These are phyloP conservation scores for Tetropium fuscum DNA, from an alignment of 2,888 invertebrate genomes.

Conservation along the genomic window DNA sequence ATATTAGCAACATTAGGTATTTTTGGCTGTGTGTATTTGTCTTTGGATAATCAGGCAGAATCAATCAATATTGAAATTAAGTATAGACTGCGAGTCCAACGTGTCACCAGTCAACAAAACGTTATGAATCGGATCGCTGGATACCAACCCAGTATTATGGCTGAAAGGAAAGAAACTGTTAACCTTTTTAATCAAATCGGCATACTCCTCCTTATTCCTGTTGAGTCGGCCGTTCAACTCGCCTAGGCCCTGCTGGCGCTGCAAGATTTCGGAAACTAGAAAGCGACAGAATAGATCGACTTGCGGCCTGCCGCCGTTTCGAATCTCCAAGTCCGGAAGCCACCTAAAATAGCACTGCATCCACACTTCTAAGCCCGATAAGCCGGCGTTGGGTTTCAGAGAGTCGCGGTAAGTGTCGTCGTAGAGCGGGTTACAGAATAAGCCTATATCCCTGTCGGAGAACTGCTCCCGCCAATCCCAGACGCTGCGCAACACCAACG, in stretches of 20 bases:
- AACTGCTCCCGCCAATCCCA: slow-evolving; percentile 96
- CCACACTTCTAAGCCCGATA: slow-evolving; percentile 81
- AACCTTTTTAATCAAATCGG: slow-evolving; percentile 60
- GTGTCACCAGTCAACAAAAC: slow-evolving; percentile 74
- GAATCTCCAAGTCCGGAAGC: slow-evolving; percentile 85
- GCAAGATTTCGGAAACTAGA: slow-evolving; percentile 66
- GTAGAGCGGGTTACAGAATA: slow-evolving; percentile 90
- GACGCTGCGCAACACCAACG: slow-evolving; percentile 77
- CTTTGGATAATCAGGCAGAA: slow-evolving; percentile 44
- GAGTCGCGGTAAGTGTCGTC: slow-evolving; percentile 61
- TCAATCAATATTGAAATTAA: slow-evolving; percentile 76
- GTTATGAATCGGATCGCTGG: slow-evolving; percentile 68
- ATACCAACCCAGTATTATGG: slow-evolving; percentile 59
- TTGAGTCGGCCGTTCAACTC: slow-evolving; percentile 49
- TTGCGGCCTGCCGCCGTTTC: slow-evolving; percentile 76
- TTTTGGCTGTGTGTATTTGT: no score
- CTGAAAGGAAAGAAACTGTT: slow-evolving; percentile 69
- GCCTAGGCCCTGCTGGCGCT: slow-evolving; percentile 59
- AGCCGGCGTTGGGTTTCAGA: slow-evolving; percentile 68
- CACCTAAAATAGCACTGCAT: slow-evolving; percentile 91
- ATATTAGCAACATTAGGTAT: no score
- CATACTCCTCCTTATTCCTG: slow-evolving; percentile 59
- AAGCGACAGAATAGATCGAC: slow-evolving; percentile 68
- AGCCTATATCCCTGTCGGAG: slow-evolving; percentile 80
- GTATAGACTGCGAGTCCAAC: slow-evolving; percentile 77